These are phyloP conservation scores for Eurosta solidaginis DNA, from an alignment of 1,140 invertebrate genomes.

Conservation along the genomic window DNA sequence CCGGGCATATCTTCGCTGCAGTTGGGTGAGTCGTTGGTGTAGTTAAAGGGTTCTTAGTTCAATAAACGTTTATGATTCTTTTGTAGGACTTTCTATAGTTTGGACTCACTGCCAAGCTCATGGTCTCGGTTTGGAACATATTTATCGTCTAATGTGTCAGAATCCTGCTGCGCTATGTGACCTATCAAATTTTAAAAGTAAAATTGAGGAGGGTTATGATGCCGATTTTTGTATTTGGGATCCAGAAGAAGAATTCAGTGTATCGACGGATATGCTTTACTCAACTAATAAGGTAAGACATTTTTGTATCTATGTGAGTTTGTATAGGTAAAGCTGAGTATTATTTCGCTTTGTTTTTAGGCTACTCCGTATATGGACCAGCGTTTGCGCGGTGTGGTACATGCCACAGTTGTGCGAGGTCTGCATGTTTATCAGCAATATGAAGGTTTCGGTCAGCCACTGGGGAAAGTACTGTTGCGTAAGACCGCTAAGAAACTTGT, in stretches of 20 bases:
- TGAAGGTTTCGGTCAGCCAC: constrained; percentile 54
- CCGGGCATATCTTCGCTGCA: constrained; percentile 76
- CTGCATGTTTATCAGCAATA: constrained; percentile 62
- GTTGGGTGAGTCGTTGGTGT: constrained; percentile 65
- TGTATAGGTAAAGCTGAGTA: not conserved
- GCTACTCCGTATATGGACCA: constrained; percentile 66
- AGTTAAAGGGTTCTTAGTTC: no score
- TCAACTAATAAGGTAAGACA: constrained; percentile 66
- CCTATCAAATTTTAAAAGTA: constrained; percentile 66
- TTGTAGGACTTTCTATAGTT: constrained; percentile 67
- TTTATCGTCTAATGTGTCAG: constrained; percentile 66
- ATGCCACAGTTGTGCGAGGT: constrained; percentile 66
- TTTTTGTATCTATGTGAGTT: not conserved
- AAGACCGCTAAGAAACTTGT: constrained; percentile 53
- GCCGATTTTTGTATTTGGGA: constrained; percentile 76
- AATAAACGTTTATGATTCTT: constrained; percentile 29
- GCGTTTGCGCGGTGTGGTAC: constrained; percentile 64
- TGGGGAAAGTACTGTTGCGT: constrained; percentile 53
- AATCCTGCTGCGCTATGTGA: constrained; percentile 68
- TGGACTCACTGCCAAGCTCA: constrained; percentile 67
- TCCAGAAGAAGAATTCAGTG: constrained; percentile 66
- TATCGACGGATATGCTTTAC: constrained; percentile 62
- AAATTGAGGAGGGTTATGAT: constrained; percentile 67
- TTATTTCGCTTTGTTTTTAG: constrained; percentile 56
- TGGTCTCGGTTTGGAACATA: constrained; percentile 62